Base-by-base conservation (phyloP, 2,888 invertebrate genomes). In the Drosophila sordidula region DNA sequence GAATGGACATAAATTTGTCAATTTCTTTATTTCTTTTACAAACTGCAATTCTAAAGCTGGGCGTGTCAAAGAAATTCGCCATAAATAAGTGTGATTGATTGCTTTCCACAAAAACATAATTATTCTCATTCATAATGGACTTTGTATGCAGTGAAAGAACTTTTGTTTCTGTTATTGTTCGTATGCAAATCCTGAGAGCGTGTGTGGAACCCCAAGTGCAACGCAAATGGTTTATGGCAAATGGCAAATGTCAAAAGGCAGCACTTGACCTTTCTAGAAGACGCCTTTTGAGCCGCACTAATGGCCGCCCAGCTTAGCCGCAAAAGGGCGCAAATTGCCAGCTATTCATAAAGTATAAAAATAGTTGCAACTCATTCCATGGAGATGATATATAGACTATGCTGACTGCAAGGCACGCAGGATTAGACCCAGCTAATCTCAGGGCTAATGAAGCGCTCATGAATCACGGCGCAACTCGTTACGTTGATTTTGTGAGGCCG, bases 401-500 rank as follows among this genome's bases (percentile, higher is more conserved):
- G 32, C 6, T 52, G 51, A 29, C 61, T 54, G 39, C 44, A 45
- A 11, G 52, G 42, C 57, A 52, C 69, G 58, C 74, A 55, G 51
- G 71, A 38, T 50, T 66, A 57, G 39, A 26, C 34, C 46, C 22
- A 47, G 16, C 42, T 75, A 46, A 65, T 56, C 70, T 52, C 67
- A 59, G 36, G 41, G 64, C 64, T 76, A 75, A 86, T 77, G 75
- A 80, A 63, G 65, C 63, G 44, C 63, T 65, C 63, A 71, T 85
- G 75, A 81, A 70, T 75, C 78, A 82, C 54, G 38, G 44, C 61
- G 46, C 29, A 61, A 58, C 77, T 83, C 83, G 77, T 86, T 80
- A 77, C 56, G 65, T 58, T 57, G 68, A 52, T 58, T 69, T 80
- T 36, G 14, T 62, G 49, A 64, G 69, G 51, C 41, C 57, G 18